Percentiles rank a stretch among this genome's conserved stretches.
These are phyloP conservation scores for Pedionomus torquatus DNA, from an alignment of 2,113 vertebrate species.

Conservation along the genomic window DNA sequence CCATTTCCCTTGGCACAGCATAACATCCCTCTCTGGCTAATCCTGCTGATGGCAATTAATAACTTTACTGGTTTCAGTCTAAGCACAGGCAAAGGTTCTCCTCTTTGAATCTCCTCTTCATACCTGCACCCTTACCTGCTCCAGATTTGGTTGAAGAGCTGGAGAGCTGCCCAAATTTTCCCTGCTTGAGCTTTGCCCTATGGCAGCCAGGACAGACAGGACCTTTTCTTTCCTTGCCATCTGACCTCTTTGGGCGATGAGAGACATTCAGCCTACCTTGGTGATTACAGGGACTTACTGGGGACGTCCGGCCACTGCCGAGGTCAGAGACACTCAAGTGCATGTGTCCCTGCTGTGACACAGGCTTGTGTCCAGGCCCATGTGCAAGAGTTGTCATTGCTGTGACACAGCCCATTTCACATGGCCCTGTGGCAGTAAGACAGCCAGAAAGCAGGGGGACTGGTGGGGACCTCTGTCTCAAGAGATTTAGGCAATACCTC, in stretches of 20 bases:
- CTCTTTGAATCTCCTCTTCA: neutral
- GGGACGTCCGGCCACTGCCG: rapidly evolving
- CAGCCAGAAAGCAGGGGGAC: neutral
- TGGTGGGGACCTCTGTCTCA: neutral
- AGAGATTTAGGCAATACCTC: neutral
- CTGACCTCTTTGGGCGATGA: neutral
- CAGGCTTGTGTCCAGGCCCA: neutral
- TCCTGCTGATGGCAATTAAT: neutral
- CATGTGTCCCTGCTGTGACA: rapidly evolving
- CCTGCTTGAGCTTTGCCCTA: neutral
- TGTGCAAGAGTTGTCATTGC: neutral
- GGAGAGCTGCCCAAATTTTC: neutral
- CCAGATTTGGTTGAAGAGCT: neutral
- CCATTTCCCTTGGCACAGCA: neutral
- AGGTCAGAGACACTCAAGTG: neutral
- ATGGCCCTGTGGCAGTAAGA: neutral
- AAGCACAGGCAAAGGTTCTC: neutral
- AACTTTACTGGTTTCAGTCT: neutral
- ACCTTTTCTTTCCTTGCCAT: neutral
- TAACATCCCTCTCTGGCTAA: neutral
- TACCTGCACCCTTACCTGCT: neutral
- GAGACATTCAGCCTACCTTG: neutral
- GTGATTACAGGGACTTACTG: neutral
- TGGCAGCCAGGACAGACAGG: neutral
- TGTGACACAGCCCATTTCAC: neutral